Evolutionary conservation across 2,797 vertebrate genomes (phyloP).

Genomic region (Phalanger gymnotis): DNA sequence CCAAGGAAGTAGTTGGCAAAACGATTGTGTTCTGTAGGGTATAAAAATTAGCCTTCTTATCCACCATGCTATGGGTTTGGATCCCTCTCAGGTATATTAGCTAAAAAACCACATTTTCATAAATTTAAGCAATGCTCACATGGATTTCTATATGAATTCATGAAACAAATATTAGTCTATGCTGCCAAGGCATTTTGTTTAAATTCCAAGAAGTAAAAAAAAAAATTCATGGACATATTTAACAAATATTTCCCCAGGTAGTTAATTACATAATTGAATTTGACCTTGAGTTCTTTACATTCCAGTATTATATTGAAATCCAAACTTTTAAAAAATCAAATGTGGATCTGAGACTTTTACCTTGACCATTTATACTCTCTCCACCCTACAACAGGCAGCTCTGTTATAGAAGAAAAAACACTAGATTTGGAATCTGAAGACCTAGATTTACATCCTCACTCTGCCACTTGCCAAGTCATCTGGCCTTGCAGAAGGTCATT

Average conservation of each 20-base stretch:
- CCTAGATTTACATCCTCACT: neutral
- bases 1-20: neutral
- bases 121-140: neutral
- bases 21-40: neutral
- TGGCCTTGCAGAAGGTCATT: neutral
- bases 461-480: neutral
- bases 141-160: neutral
- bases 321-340: neutral
- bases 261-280: neutral
- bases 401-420: neutral
- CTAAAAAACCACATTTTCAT: neutral
- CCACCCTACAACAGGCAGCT: neutral
- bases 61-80: neutral
- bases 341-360: neutral
- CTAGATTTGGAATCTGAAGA: neutral
- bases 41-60: neutral
- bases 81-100: neutral
- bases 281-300: neutral
- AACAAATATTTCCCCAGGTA: neutral
- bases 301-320: neutral
- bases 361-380: neutral
- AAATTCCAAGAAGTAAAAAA: neutral
- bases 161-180: neutral
- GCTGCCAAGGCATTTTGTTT: neutral
- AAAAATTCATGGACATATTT: neutral